These are phyloP conservation scores for Parelbella ahira DNA, from an alignment of 2,888 invertebrate species.

Conservation along the genomic window DNA sequence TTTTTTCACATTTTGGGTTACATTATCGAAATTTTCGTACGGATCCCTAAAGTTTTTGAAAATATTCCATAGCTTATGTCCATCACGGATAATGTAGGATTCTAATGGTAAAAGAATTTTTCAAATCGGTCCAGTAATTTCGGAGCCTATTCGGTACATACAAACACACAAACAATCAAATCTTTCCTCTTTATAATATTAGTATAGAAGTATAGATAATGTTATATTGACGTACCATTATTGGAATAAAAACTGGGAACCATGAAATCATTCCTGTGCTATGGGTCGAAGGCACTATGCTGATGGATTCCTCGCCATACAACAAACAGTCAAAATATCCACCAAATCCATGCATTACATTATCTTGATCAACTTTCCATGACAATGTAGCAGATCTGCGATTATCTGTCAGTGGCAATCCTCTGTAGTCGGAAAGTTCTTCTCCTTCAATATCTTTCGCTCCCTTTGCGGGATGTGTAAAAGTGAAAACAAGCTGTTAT, in stretches of 20 bases:
- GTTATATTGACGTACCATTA: slow-evolving; percentile 81
- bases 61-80: no score
- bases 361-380: slow-evolving; percentile 87
- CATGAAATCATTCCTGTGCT: slow-evolving; percentile 97
- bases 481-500: slow-evolving; percentile 91
- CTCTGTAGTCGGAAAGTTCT: slow-evolving; percentile 83
- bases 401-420: slow-evolving; percentile 87
- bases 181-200: no score
- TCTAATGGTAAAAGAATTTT: no score
- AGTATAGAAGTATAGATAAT: no score
- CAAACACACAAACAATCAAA: no score
- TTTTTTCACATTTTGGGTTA: no score
- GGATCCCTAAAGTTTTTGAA: no score
- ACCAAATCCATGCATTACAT: slow-evolving; percentile 95
- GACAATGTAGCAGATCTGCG: slow-evolving; percentile 84
- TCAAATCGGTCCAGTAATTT: no score
- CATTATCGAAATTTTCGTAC: no score
- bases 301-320: slow-evolving; percentile 91
- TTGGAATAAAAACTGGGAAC: slow-evolving; percentile 98
- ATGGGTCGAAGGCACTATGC: slow-evolving; percentile 94
- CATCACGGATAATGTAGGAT: no score
- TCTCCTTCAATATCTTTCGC: slow-evolving; percentile 83
- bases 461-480: slow-evolving; percentile 93
- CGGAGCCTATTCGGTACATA: no score
- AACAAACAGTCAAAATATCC: slow-evolving; percentile 96